These are phyloP conservation scores for Spodoptera littoralis DNA, from an alignment of 2,888 invertebrate genomes.

Conservation along the genomic window DNA sequence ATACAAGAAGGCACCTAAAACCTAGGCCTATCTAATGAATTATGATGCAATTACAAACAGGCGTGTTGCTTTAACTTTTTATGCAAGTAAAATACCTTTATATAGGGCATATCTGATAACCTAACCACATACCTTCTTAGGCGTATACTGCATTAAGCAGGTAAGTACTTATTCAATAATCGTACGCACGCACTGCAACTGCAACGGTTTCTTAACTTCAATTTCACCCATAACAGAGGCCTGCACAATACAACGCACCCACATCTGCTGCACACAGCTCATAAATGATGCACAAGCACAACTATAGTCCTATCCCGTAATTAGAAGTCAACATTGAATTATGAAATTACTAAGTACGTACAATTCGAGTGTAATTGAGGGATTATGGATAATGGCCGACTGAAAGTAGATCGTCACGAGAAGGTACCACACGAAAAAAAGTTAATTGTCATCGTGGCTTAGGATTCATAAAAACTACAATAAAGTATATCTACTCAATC, in stretches of 20 bases:
- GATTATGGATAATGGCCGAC: constrained; percentile 38
- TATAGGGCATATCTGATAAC: no score
- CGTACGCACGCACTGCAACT: constrained; percentile 39
- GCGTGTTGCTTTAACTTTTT: no score
- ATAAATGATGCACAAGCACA: constrained; percentile 26
- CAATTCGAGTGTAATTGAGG: constrained; percentile 32
- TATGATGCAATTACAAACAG: no score
- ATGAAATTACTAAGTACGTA: constrained; percentile 5
- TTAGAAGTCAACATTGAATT: constrained; percentile 36
- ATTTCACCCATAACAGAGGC: constrained; percentile 36
- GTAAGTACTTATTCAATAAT: constrained; percentile 26
- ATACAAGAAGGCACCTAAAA: no score
- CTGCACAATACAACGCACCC: constrained; percentile 20
- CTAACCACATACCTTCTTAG: background rate
- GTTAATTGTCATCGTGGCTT: constrained; percentile 24
- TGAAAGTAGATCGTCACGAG: constrained; percentile 47
- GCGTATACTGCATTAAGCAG: constrained; percentile 5
- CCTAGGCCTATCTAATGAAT: no score
- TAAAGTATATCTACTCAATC: constrained; percentile 23
- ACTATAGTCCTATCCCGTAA: constrained; percentile 35
- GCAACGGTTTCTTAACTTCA: constrained; percentile 45
- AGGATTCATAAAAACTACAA: constrained; percentile 39
- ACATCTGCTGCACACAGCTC: constrained; percentile 21
- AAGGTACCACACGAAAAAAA: constrained; percentile 21
- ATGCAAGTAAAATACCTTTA: no score